phyloP scores from a whole-genome alignment of 1,140 invertebrate species.

The Arctopsyche grandis region DNA sequence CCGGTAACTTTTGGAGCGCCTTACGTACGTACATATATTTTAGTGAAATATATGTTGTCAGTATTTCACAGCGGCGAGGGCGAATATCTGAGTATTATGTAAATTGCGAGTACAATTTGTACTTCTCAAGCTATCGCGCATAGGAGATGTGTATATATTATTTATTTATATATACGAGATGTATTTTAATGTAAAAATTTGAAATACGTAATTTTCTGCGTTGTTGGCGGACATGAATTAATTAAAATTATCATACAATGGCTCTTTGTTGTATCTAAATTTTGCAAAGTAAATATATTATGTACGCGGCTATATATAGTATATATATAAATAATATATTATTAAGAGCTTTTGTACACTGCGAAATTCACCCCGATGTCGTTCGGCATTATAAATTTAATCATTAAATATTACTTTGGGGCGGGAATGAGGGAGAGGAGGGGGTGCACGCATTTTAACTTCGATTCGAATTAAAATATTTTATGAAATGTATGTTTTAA shows the following conservation, averaged over 20 bases:
- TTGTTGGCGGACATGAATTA: constrained; percentile 30
- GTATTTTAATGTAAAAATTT: constrained; percentile 25
- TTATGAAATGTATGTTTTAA: no score
- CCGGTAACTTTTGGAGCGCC: no score
- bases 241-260: constrained; percentile 53
- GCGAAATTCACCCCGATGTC: background rate
- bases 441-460: no score
- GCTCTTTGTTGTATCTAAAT: constrained; percentile 44
- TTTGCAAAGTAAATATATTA: constrained; percentile 23
- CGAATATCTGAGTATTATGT: constrained; percentile 22
- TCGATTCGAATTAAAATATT: no score
- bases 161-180: constrained; percentile 14
- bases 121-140: constrained; percentile 16
- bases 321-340: background rate
- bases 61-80: background rate
- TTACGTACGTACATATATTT: background rate
- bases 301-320: background rate
- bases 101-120: constrained; percentile 20
- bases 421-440: background rate
- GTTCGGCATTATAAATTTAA: background rate
- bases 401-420: background rate
- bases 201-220: constrained; percentile 27
- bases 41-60: constrained; percentile 18
- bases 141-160: background rate
- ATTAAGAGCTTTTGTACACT: background rate